These are phyloP conservation scores for Drosophila pruinosa DNA, from an alignment of 1,140 invertebrate species.

Conservation along the genomic window DNA sequence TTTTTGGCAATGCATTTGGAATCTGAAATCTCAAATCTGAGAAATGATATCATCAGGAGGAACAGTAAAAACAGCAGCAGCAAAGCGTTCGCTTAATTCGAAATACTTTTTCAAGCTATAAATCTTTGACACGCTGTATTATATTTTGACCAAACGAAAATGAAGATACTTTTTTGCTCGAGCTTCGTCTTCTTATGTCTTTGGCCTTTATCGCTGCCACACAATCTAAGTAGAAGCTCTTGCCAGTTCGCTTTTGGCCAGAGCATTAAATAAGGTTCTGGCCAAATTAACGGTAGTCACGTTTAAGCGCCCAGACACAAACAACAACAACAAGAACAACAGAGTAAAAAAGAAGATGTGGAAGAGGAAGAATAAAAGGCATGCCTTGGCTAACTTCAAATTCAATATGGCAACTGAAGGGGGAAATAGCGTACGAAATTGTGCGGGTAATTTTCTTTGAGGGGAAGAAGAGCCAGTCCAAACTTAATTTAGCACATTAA, in stretches of 20 bases:
- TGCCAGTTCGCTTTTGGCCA: slow-evolving; percentile 31
- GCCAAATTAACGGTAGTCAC: slow-evolving; percentile 77
- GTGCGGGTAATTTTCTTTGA: slow-evolving; percentile 52
- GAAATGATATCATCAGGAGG: slow-evolving; percentile 58
- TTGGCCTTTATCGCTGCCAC: slow-evolving; percentile 42
- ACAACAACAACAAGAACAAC: slow-evolving; percentile 23
- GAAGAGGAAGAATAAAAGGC: slow-evolving; percentile 36
- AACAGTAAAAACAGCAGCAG: not conserved
- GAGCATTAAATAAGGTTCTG: slow-evolving; percentile 53
- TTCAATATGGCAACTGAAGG: slow-evolving; percentile 60
- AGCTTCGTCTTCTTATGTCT: not conserved
- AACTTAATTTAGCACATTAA: slow-evolving; percentile 78
- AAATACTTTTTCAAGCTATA: slow-evolving; percentile 65
- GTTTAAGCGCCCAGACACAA: slow-evolving; percentile 52
- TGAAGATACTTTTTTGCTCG: slow-evolving; percentile 57
- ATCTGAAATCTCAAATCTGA: slow-evolving; percentile 48
- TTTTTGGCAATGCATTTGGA: slow-evolving; percentile 6
- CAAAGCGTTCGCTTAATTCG: slow-evolving; percentile 43
- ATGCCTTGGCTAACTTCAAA: slow-evolving; percentile 62
- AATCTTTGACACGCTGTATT: slow-evolving; percentile 52
- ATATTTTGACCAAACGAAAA: slow-evolving; percentile 41
- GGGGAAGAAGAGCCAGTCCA: slow-evolving; percentile 24
- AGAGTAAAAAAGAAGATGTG: slow-evolving; percentile 5
- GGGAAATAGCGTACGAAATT: slow-evolving; percentile 46
- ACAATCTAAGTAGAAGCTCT: slow-evolving; percentile 63